These are phyloP conservation scores for Petrocephalus sullivani DNA, from an alignment of 2,797 vertebrate genomes.

Conservation along the genomic window DNA sequence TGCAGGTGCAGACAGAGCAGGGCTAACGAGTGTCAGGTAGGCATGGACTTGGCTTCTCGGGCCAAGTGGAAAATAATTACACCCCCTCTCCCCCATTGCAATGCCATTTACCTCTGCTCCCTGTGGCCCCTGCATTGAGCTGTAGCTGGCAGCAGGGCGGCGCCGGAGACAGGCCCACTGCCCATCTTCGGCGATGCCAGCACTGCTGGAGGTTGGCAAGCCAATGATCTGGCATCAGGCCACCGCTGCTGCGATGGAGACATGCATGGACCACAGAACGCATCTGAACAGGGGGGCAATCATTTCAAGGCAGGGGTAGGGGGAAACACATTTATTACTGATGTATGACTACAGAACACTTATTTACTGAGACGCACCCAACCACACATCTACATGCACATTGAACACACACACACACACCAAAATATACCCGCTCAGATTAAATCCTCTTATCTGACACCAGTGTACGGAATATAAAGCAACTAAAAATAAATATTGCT, in stretches of 20 bases:
- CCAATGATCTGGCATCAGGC: not conserved
- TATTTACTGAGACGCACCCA: not conserved
- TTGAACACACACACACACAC: not conserved
- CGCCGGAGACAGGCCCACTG: slow-evolving; percentile 62
- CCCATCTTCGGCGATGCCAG: not conserved
- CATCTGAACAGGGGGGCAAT: not conserved
- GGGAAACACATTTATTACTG: not conserved
- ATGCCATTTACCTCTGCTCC: slow-evolving; percentile 74
- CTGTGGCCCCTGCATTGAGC: slow-evolving; percentile 74
- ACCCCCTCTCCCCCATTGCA: slow-evolving; percentile 59
- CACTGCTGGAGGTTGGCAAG: not conserved
- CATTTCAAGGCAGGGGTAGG: not conserved
- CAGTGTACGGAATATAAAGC: not conserved
- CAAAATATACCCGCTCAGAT: not conserved
- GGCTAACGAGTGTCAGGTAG: not conserved
- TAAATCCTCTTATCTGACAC: not conserved
- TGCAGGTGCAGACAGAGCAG: not conserved
- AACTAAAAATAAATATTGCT: not conserved
- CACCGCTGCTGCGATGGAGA: not conserved
- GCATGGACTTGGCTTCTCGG: not conserved
- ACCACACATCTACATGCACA: not conserved
- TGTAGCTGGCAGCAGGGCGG: slow-evolving; percentile 81
- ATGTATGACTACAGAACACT: not conserved
- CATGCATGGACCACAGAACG: not conserved
- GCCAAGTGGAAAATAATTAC: slow-evolving; percentile 8